Evolutionary conservation across 2,113 vertebrate genomes (phyloP).

Genomic region (Natator depressus): DNA sequence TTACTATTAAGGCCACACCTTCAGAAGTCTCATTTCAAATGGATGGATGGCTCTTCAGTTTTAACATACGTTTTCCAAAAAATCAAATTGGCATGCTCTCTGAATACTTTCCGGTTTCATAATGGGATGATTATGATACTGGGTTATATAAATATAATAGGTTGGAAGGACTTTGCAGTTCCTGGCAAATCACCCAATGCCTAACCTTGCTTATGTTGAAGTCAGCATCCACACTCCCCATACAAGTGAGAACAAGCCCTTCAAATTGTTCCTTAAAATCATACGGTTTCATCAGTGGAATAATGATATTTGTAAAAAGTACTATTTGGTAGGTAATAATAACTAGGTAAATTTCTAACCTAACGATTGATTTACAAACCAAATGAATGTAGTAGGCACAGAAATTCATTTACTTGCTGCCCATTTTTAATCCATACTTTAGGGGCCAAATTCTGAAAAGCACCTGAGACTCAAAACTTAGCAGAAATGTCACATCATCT

Average conservation of each 20-base stretch:
- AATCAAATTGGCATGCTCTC: background rate
- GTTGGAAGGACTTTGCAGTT: background rate
- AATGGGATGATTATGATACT: background rate
- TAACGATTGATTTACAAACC: background rate
- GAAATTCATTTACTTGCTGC: background rate
- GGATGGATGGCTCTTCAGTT: background rate
- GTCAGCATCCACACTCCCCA: background rate
- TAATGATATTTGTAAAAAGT: background rate
- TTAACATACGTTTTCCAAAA: background rate
- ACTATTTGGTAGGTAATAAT: background rate
- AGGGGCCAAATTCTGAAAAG: background rate
- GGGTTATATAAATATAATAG: background rate
- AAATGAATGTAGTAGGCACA: background rate
- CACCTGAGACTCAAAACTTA: background rate
- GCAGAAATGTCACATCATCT: fast-evolving
- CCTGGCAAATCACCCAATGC: background rate
- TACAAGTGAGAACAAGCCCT: background rate
- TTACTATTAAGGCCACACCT: constrained; percentile 7
- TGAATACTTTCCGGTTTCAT: background rate
- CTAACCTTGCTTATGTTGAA: background rate
- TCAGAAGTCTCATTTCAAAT: background rate
- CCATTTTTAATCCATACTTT: background rate
- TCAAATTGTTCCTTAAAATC: background rate
- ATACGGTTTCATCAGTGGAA: background rate
- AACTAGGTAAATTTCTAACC: background rate